Evolutionary conservation across 2,888 invertebrate genomes (phyloP).

Genomic region (Phaedon cochleariae): DNA sequence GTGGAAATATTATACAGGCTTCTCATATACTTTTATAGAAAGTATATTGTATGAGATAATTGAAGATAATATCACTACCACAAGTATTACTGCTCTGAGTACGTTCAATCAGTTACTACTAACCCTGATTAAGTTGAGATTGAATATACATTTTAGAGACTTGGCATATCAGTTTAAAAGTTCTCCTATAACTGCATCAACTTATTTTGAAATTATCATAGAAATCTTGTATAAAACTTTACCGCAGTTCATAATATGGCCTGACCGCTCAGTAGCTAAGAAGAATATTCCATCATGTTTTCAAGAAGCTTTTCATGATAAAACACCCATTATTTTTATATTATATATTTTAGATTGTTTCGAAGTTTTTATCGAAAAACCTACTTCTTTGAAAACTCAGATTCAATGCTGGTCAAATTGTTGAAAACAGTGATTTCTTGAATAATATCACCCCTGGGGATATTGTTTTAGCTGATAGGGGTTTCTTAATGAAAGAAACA

Average conservation of each 20-base stretch:
- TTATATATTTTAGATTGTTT: slow-evolving; percentile 35
- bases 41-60: slow-evolving; percentile 15
- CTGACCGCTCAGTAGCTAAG: slow-evolving; percentile 14
- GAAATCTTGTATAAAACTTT: slow-evolving; percentile 15
- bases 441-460: slow-evolving; percentile 19
- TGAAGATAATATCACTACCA: slow-evolving; percentile 9
- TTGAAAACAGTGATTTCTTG: neutral
- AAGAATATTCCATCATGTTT: slow-evolving; percentile 32
- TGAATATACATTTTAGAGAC: slow-evolving; percentile 28
- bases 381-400: slow-evolving; percentile 12
- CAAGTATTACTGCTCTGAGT: slow-evolving; percentile 21
- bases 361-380: slow-evolving; percentile 32
- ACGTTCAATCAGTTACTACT: slow-evolving; percentile 21
- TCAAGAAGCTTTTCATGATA: slow-evolving; percentile 26
- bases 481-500: slow-evolving; percentile 17
- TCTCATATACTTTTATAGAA: slow-evolving; percentile 8
- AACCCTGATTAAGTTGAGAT: slow-evolving; percentile 24
- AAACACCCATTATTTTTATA: slow-evolving; percentile 26
- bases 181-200: slow-evolving; percentile 16
- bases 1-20: slow-evolving; percentile 27
- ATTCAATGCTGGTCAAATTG: slow-evolving; percentile 28
- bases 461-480: slow-evolving; percentile 19
- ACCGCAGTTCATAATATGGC: slow-evolving; percentile 32
- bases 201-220: slow-evolving; percentile 11
- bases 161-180: slow-evolving; percentile 21